These are phyloP conservation scores for Danionella dracula DNA, from an alignment of 2,797 vertebrate species.

Conservation along the genomic window DNA sequence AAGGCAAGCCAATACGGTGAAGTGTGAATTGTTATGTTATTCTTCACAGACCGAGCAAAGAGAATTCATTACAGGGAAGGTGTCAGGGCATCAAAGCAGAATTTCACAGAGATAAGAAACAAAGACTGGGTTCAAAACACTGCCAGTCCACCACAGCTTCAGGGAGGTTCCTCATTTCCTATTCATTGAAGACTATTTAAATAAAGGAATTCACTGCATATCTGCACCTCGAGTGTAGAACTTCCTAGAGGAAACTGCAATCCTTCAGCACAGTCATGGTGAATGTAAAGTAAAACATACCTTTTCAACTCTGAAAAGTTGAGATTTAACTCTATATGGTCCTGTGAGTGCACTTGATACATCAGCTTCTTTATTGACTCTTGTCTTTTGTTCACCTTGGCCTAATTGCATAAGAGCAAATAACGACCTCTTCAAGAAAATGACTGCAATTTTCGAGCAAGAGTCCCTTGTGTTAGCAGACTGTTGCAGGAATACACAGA, in stretches of 20 bases:
- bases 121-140: slow-evolving; percentile 64
- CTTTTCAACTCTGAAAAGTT: neutral
- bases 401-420: slow-evolving; percentile 40
- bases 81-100: slow-evolving; percentile 68
- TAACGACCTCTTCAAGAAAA: slow-evolving; percentile 41
- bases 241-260: neutral
- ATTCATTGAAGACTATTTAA: slow-evolving; percentile 43
- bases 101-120: slow-evolving; percentile 65
- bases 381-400: slow-evolving; percentile 39
- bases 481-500: slow-evolving; percentile 5
- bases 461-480: slow-evolving; percentile 22
- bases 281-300: neutral
- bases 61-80: slow-evolving; percentile 65
- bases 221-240: slow-evolving; percentile 37
- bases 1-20: slow-evolving; percentile 47
- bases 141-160: slow-evolving; percentile 48
- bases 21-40: slow-evolving; percentile 52
- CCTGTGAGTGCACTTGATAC: slow-evolving; percentile 1
- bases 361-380: slow-evolving; percentile 30
- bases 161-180: slow-evolving; percentile 49
- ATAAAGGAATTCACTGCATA: slow-evolving; percentile 12
- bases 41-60: slow-evolving; percentile 62
- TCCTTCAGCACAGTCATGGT: neutral
- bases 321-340: neutral
- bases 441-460: slow-evolving; percentile 32